Evolutionary conservation across 2,888 invertebrate genomes (phyloP), one percentile per base, ranked within the genome.

Genomic region (Ernsta delagoae): DNA sequence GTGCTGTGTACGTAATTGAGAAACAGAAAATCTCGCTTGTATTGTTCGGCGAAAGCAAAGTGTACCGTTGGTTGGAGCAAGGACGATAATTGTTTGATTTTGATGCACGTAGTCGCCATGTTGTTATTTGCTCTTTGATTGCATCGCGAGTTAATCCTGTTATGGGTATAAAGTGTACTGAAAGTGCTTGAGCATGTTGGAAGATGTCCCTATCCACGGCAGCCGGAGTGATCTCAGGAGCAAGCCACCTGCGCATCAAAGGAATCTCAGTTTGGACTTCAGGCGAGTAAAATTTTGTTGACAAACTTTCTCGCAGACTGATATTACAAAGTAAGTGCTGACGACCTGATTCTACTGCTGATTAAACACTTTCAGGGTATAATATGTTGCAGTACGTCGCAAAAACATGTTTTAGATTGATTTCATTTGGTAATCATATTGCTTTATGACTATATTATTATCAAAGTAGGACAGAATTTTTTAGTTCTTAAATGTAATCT

Each of bases 211-310:
- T 75, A 87, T 93, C 75, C 93, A 93, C 82, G 92, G 91, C 79
- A 88, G 87, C 83, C 86, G 90, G 72, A 85, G 86, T 79, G 91
- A 92, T 79, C 79, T 84, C 79, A 87, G 83, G 77, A 85, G 75
- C 72, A 91, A 90, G 78, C 79, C 85, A 74, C 81, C 94, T 71
- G 89, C 93, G 65, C 98, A 98, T 92, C 98, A 98, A 90, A 95
- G 98, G 86, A 98, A 98, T 92, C 95, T 97, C 83, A 98, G 97
- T 85, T 94, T 98, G 87, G 98, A 98, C 90, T 97, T 98, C 90
- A 96, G 97, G 97, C 97, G 90, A 78, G 83, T 81, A 59, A 6
- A 41, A 45, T 16, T 70, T 59, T 64, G 59, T 61, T 61, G 56
- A 67, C 56, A 67, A 67, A 61, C 61, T 67, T 67, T 66, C 66